Base-by-base conservation (phyloP, 1,140 invertebrate genomes). In the Gonioctena quinquepunctata region DNA sequence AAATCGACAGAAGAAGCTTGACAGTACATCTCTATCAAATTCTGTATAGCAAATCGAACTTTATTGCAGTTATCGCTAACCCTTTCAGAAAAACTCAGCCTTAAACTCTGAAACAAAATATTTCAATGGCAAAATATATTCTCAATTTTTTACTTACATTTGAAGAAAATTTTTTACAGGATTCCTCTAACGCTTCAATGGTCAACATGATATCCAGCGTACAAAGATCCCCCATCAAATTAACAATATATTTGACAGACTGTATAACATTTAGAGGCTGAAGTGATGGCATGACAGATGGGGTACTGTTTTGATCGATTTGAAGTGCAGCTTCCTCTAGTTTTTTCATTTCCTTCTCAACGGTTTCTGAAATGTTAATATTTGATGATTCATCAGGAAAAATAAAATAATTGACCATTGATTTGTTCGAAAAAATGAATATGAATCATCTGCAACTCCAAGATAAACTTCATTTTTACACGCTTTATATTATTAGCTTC, bases 211-310 rank as follows among this genome's bases (percentile, higher is more conserved):
- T 89, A 77, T 96, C 93, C 52, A 91, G 83, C 0, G 95, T 97
- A 84, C 97, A 94, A 2, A 97, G 89, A 66, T 91, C 92, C 8
- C 94, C 94, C 71, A 97, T 90, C 21, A 96, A 84, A 22, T 94
- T 90, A 81, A 95, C 96, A 6, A 99, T 91, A 0, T 94, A 94
- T 85, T 98, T 98, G 0, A 97, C 93, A 0, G 94, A 92, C 83
- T 98, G 96, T 18, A 92, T 87, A 49, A 96, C 89, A 18, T 90
- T 86, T 69, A 70, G 88, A 2, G 88, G 85, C 76, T 91, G 87
- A 22, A 88, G 76, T 56, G 83, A 80, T 16, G 86, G 83, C 68
- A 86, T 77, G 54, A 84, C 77, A 69, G 78, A 81, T 6, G 73
- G 69, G 52, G 82, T 82, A 65, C 80, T 86, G 11, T 86, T 84